Evolutionary conservation across 1,140 invertebrate genomes (phyloP).

Genomic region (Penaeus japonicus): DNA sequence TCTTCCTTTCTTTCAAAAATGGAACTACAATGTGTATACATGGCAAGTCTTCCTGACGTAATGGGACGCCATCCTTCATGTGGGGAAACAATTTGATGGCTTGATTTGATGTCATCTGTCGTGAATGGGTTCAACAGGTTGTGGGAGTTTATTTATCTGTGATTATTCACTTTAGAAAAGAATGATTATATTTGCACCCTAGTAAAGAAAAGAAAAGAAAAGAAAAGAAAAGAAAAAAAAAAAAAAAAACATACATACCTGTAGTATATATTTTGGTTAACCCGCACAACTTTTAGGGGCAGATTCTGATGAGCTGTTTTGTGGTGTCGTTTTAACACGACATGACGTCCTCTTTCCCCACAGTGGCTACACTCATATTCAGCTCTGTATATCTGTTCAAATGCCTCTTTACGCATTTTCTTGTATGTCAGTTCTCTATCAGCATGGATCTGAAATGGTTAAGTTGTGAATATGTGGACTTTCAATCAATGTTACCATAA

Average conservation of each 20-base stretch:
- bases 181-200: too few relatives aligned
- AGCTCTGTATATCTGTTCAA: slow-evolving; percentile 29
- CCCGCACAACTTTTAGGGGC: slow-evolving; percentile 4
- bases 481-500: too few relatives aligned
- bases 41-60: too few relatives aligned
- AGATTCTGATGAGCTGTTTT: slow-evolving; percentile 14
- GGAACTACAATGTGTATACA: too few relatives aligned
- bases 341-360: slow-evolving; percentile 19
- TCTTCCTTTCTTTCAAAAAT: too few relatives aligned
- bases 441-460: slow-evolving; percentile 21
- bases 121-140: too few relatives aligned
- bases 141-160: too few relatives aligned
- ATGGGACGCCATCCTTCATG: too few relatives aligned
- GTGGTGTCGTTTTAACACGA: slow-evolving; percentile 2
- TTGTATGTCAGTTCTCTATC: slow-evolving; percentile 22
- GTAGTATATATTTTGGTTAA: slow-evolving; percentile 39
- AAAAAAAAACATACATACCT: background rate
- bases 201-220: too few relatives aligned
- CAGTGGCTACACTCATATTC: slow-evolving; percentile 43
- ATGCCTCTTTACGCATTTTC: slow-evolving; percentile 23
- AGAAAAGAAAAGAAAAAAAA: background rate
- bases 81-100: too few relatives aligned
- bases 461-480: background rate
- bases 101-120: too few relatives aligned
- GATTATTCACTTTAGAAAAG: too few relatives aligned